These are phyloP conservation scores for Saccopteryx bilineata DNA, from an alignment of 2,113 vertebrate species.

Conservation along the genomic window DNA sequence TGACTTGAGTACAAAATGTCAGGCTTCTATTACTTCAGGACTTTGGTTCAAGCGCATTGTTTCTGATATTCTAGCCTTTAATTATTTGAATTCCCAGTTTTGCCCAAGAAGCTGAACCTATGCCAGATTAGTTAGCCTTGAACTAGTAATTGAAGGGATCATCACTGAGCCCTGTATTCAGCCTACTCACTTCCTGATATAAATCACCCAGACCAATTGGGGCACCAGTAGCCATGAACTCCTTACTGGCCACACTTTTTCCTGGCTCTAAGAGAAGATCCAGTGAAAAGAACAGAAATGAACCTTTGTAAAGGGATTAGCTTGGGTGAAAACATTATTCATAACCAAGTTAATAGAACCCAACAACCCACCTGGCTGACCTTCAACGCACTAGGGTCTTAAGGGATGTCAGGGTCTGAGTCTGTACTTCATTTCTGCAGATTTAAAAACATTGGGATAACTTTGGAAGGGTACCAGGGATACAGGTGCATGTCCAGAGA, in stretches of 20 bases:
- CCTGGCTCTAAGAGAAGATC: neutral
- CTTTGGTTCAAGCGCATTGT: neutral
- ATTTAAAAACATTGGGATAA: neutral
- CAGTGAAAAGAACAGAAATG: conserved; percentile 18
- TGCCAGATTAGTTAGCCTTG: neutral
- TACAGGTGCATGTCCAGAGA: neutral
- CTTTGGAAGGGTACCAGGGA: neutral
- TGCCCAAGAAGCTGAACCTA: neutral
- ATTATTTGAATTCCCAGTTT: neutral
- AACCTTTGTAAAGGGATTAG: neutral
- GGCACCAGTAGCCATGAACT: neutral
- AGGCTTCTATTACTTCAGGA: neutral
- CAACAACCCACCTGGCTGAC: neutral
- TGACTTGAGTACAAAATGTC: neutral
- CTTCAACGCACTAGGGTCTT: neutral
- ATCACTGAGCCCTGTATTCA: neutral
- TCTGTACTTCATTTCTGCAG: neutral
- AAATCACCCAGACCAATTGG: neutral
- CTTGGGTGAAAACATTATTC: neutral
- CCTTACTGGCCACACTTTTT: neutral
- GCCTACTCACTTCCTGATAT: neutral
- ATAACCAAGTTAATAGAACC: neutral
- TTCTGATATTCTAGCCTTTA: neutral
- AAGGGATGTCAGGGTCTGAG: neutral
- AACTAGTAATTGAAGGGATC: neutral